A percentile compares a stretch with the other conserved stretches of the same genome.
These are phyloP conservation scores for Leptinotarsa juncta DNA, from an alignment of 2,888 invertebrate genomes.

Conservation along the genomic window DNA sequence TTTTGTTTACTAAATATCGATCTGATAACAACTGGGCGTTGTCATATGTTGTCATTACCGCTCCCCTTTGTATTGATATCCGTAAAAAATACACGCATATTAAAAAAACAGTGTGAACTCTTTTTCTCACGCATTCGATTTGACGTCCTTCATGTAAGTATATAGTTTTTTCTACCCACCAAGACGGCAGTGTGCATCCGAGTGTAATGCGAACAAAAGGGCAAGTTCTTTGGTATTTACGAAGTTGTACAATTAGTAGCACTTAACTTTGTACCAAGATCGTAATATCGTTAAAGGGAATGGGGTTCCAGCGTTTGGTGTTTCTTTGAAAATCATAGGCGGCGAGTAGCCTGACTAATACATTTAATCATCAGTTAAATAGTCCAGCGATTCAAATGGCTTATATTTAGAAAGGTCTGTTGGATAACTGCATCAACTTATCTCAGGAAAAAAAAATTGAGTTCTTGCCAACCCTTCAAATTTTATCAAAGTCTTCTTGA, in stretches of 20 bases:
- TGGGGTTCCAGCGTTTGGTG: background rate
- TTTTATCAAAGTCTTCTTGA: no score
- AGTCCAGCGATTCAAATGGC: no score
- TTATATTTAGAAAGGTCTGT: no score
- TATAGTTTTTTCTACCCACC: constrained; percentile 30
- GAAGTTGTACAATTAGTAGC: constrained; percentile 49
- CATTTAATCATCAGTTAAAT: no score
- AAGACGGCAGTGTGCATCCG: constrained; percentile 39
- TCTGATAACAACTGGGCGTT: background rate
- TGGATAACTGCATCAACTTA: no score
- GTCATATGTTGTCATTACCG: constrained; percentile 12
- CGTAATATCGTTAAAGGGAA: constrained; percentile 23
- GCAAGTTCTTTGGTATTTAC: constrained; percentile 29
- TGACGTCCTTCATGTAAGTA: constrained; percentile 21
- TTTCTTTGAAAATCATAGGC: constrained; percentile 12
- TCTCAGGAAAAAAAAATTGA: no score
- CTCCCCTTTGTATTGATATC: constrained; percentile 5
- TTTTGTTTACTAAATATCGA: constrained; percentile 24
- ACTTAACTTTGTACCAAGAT: constrained; percentile 52
- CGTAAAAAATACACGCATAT: constrained; percentile 6
- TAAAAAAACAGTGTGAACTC: background rate
- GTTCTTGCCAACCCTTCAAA: no score
- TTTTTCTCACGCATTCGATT: constrained; percentile 24
- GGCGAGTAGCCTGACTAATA: background rate
- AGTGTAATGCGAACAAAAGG: constrained; percentile 49